Evolutionary conservation across 2,888 invertebrate species (phyloP).

Genomic region (Troides aeacus): DNA sequence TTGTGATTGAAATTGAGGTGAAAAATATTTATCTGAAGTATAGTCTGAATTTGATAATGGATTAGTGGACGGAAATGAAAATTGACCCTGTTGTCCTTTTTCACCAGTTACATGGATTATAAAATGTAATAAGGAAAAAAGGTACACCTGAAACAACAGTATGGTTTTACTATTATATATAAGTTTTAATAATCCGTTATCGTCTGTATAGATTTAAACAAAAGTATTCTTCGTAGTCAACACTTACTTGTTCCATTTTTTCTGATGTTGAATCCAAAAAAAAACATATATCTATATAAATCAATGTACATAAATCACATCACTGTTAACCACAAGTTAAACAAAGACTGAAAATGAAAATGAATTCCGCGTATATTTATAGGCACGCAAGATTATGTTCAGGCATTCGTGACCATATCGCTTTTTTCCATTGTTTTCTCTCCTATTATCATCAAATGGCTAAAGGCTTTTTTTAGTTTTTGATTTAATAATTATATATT

Average conservation of each 20-base stretch:
- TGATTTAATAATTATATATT: background rate
- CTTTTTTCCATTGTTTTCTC: conserved; percentile 64
- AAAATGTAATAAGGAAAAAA: conserved; percentile 49
- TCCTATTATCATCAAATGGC: conserved; percentile 37
- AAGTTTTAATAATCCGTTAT: conserved; percentile 32
- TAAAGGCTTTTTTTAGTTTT: background rate
- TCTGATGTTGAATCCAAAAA: conserved; percentile 54
- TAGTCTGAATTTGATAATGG: conserved; percentile 50
- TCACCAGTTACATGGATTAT: conserved; percentile 47
- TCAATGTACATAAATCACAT: conserved; percentile 45
- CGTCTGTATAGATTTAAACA: background rate
- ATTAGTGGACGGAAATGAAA: conserved; percentile 60
- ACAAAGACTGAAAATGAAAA: conserved; percentile 77
- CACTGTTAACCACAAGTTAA: conserved; percentile 65
- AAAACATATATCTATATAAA: background rate
- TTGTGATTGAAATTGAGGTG: conserved; percentile 63
- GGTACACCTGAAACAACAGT: conserved; percentile 62
- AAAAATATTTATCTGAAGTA: conserved; percentile 63
- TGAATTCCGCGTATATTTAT: conserved; percentile 79
- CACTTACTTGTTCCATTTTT: conserved; percentile 76
- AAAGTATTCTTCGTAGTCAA: background rate
- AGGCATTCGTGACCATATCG: conserved; percentile 77
- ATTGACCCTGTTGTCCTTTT: conserved; percentile 54
- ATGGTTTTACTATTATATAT: conserved; percentile 21
- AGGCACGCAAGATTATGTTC: conserved; percentile 68